These are phyloP conservation scores for Elaphurus davidianus DNA, from an alignment of 2,113 vertebrate genomes.

Conservation along the genomic window DNA sequence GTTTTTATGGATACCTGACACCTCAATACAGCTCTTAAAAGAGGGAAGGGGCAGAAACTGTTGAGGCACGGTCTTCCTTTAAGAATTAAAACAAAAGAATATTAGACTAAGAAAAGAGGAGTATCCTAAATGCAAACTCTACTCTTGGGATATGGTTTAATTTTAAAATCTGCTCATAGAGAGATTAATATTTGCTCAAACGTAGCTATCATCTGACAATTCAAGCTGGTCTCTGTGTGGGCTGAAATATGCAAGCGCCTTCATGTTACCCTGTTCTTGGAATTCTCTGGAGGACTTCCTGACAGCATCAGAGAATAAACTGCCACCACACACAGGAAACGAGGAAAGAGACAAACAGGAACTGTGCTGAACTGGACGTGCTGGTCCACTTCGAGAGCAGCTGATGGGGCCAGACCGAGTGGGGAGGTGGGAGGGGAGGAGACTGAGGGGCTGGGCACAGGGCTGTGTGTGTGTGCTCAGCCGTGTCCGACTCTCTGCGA, in stretches of 20 bases:
- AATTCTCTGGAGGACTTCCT: conserved; percentile 50
- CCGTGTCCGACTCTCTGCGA: no score
- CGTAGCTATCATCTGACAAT: conserved; percentile 52
- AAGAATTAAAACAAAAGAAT: not conserved
- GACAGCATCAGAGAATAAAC: not conserved
- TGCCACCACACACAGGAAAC: not conserved
- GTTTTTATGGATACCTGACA: not conserved
- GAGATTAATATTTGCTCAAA: conserved; percentile 41
- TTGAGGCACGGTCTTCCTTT: not conserved
- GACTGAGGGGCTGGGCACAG: no score
- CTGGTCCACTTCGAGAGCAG: not conserved
- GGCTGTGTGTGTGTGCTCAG: no score
- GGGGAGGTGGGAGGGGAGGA: not conserved
- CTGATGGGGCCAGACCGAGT: not conserved
- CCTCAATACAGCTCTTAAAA: not conserved
- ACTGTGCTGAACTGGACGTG: not conserved
- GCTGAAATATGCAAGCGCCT: conserved; percentile 45
- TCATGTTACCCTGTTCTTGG: not conserved
- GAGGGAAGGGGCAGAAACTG: not conserved
- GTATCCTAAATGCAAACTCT: not conserved
- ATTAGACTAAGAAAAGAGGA: not conserved
- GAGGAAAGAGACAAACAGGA: not conserved
- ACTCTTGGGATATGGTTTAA: not conserved
- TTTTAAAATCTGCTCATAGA: not conserved
- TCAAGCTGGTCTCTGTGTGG: conserved; percentile 57